phyloP scores from a whole-genome alignment of 2,113 vertebrate species.

The Pelobates fuscus region DNA sequence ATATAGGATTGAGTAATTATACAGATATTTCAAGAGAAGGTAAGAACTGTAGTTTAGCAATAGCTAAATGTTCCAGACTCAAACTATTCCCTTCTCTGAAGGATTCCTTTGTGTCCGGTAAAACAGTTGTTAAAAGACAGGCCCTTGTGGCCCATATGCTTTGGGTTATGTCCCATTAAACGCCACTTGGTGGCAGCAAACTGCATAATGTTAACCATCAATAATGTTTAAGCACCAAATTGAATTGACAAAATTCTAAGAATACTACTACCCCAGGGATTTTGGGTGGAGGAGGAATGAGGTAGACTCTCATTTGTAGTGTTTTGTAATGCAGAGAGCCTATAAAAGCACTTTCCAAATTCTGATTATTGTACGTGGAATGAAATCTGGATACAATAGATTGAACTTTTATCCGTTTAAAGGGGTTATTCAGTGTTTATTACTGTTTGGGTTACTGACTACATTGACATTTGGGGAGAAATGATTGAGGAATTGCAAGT shows the following conservation, averaged over 20 bases:
- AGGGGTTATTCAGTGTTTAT: too few species aligned
- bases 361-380: neutral
- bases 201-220: neutral
- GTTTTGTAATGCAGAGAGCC: slow-evolving; percentile 1
- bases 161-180: neutral
- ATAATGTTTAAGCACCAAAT: neutral
- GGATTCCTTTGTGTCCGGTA: too few species aligned
- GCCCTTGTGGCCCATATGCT: neutral
- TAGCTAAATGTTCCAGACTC: too few species aligned
- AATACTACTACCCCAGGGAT: neutral
- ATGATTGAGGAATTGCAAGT: too few species aligned
- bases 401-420: too few species aligned
- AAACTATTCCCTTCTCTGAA: too few species aligned
- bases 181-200: slow-evolving; percentile 23
- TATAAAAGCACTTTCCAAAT: neutral
- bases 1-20: too few species aligned
- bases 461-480: too few species aligned
- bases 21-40: too few species aligned
- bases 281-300: slow-evolving; percentile 1
- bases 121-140: too few species aligned
- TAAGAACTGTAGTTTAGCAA: too few species aligned
- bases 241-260: neutral
- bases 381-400: neutral
- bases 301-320: neutral
- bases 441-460: too few species aligned